Evolutionary conservation across 2,797 vertebrate genomes (phyloP), one percentile per base, ranked within the genome.

Genomic region (Cyclopterus lumpus): DNA sequence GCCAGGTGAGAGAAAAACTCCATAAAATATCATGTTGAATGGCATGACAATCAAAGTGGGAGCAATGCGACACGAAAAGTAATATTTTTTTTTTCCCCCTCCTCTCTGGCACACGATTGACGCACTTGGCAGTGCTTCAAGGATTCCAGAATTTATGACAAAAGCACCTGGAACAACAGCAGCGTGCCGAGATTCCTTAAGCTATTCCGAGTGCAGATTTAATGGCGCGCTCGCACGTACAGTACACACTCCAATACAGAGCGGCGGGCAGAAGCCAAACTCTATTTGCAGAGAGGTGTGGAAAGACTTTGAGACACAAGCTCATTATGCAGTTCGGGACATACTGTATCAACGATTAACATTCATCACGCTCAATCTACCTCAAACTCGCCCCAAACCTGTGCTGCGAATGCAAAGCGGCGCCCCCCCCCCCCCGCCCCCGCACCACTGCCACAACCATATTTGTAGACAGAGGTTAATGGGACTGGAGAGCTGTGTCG

Each of bases 341-440:
- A 77, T 89, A 90, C 87, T 91, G 90, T 92, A 90, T 89, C 90
- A 91, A 90, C 81, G 88, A 93, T 93, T 93, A 92, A 88, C 92
- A 92, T 93, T 93, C 90, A 94, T 94, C 92, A 92, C 83, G 86
- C 91, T 90, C 89, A 88, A 91, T 93, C 92, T 93, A 85, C 82
- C 88, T 91, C 88, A 79, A 86, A 88, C 77, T 88, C 44, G n/a
- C 49, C 70, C 53, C 70, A 57, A 72, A 77, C 77, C 85, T 79
- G 83, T 55, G 70, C 78, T 38, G 72, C 67, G 90, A 87, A 91
- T 92, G 89, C 85, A 89, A 88, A 90, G 77, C 81, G 83, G 83
- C 62, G 36, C 46, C 46, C 40, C 54, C 24, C 30, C 28, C 64
- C 49, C 44, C 18, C 38, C 69, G 51, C 48, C 34, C 30, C 62